phyloP scores from a whole-genome alignment of 2,888 invertebrate genomes.

The Urechis unicinctus region DNA sequence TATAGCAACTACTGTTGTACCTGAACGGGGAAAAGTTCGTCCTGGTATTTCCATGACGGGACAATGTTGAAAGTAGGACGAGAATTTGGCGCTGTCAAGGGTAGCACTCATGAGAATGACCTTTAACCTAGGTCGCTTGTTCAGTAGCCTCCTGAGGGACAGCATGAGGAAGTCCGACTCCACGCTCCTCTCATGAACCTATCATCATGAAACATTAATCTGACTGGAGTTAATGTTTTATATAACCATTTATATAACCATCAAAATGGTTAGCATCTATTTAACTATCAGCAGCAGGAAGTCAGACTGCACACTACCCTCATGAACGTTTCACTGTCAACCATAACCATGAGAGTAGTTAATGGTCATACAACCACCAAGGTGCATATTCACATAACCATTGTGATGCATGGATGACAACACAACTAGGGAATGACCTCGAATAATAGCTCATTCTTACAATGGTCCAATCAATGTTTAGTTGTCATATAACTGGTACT shows the following conservation, averaged over 20 bases:
- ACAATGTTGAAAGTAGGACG: conserved; percentile 40
- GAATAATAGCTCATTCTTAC: too few species aligned
- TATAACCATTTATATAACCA: too few species aligned
- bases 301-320: conserved; percentile 42
- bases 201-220: conserved; percentile 2
- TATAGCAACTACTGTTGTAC: too few species aligned
- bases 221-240: too few species aligned
- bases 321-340: conserved; percentile 45
- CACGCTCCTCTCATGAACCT: conserved; percentile 46
- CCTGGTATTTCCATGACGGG: conserved; percentile 43
- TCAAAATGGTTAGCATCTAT: conserved; percentile 26
- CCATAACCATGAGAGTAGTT: too few species aligned
- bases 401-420: too few species aligned
- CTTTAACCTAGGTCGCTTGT: conserved; percentile 17
- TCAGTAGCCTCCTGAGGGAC: conserved; percentile 31
- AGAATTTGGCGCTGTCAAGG: conserved; percentile 41
- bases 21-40: conserved; percentile 30
- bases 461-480: too few species aligned
- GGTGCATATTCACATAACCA: too few species aligned
- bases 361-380: too few species aligned
- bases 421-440: too few species aligned
- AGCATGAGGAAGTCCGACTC: conserved; percentile 46
- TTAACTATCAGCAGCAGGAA: conserved; percentile 40
- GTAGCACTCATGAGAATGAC: conserved; percentile 49
- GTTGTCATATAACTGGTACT: too few species aligned